Conservation (phyloP, 2,113 vertebrate species). For the Piliocolobus tephrosceles region DNA sequence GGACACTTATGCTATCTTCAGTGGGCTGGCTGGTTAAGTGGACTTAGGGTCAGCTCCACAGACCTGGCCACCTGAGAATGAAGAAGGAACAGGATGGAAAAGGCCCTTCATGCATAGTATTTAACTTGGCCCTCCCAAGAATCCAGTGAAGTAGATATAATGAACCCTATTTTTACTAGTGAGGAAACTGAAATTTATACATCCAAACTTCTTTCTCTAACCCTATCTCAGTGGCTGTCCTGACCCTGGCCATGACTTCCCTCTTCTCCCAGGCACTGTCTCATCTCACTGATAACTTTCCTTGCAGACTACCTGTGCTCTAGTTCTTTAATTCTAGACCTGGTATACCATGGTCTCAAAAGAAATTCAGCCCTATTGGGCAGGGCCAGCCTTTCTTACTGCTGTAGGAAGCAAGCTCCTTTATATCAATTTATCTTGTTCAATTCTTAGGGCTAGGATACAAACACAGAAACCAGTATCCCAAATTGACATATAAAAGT, state of each 20-base stretch:
- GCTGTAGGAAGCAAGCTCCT: background rate
- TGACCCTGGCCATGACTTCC: background rate
- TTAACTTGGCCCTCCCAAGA: background rate
- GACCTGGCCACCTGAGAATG: background rate
- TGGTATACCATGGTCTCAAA: background rate
- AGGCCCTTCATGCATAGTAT: accelerated
- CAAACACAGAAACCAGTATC: background rate
- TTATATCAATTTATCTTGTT: background rate
- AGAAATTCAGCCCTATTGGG: background rate
- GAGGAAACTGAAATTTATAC: background rate
- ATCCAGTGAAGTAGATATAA: background rate
- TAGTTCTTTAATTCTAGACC: background rate
- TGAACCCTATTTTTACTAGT: background rate
- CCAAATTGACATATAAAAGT: background rate
- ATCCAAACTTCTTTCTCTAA: too few species aligned
- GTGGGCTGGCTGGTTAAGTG: background rate
- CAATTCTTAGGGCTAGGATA: background rate
- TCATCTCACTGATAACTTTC: background rate
- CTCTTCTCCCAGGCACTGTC: background rate
- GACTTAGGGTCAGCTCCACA: background rate
- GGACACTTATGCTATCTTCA: background rate
- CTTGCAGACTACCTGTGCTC: background rate
- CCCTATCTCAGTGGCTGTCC: background rate
- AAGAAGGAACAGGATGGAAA: background rate
- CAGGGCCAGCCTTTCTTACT: background rate